Evolutionary conservation across 1,140 invertebrate genomes (phyloP), one percentile per base, ranked within the genome.

Genomic region (Heliconius hewitsoni): DNA sequence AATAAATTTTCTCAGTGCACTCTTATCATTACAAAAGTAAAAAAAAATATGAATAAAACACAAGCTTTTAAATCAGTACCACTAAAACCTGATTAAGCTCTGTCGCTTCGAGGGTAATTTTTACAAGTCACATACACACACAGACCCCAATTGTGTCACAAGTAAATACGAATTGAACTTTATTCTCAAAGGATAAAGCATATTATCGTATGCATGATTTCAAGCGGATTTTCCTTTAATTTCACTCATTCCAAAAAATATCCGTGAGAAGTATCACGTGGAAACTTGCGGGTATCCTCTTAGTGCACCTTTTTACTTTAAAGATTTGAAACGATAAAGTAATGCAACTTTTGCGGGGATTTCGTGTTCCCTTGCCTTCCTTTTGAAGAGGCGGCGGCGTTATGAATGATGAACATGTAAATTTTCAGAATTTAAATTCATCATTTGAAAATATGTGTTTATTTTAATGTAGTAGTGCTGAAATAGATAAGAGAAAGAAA

Each of bases 251-350:
- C 71, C 79, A 77, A 83, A 86, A 86, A 84, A 83, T 83, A 82
- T 73, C 79, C 83, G 86, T 87, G 86, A 87, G 82, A 82, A 83
- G 83, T 76, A 85, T 73, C 84, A 87, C 83, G 80, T 87, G 84
- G 66, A 73, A 73, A 75, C 77, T 76, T 73, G 80, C 75, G 77
- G 81, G 76, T 66, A 66, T 82, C 80, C 77, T 82, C 77, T 77
- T 81, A 78, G 60, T 79, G 79, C 82, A 83, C 83, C 84, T 85
- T 83, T 89, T 87, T 87, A 79, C 83, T 86, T 84, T 82, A 71
- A 86, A 84, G 85, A 85, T 82, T 87, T 83, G 66, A 80, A 73
- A 34, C 74, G 76, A 82, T 79, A 77, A 84, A 87, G 83, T 82
- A 83, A 86, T 80, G 83, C 82, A 83, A 86, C 57, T 87, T 87